Evolutionary conservation across 2,113 vertebrate genomes (phyloP), one percentile per base, ranked within the genome.

Genomic region (Physeter macrocephalus): DNA sequence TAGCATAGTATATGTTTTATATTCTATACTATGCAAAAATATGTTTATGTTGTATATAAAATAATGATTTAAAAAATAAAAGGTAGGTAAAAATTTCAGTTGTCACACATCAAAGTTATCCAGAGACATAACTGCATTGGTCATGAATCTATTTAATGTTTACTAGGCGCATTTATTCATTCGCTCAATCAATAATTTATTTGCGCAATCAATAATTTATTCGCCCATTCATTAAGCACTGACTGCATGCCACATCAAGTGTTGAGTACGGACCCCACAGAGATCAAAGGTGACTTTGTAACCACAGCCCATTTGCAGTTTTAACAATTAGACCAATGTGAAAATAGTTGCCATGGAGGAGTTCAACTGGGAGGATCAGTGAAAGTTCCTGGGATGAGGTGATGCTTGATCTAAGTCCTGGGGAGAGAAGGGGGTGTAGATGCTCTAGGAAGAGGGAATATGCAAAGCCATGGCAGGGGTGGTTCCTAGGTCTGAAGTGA

Each of bases 371-470:
- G 12, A 82, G 13, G 1, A 18, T 84, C 46, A 34, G 8, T 36
- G 14, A 59, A 77, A 15, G 3, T 41, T 46, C 46, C 14, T 41
- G 13, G 62, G 29, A 94, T 6, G 29, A 36, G 1, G 6, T 74
- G 6, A 75, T 20, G 11, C 88, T 77, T 86, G n/a, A 74, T 62
- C 57, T 82, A n/a, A 90, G 13, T 52, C 8, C 6, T 34, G 13
- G 27, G 18, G 64, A 46, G 6, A 31, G 15, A 25, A 82, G n/a
- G 6, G 3, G 6, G 1, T 34, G 1, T 2, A 25, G 15, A 2
- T 77, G 23, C 12, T 82, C 31, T 49, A 3, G 23, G 71, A 12
- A 34, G 10, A 64, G 46, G 27, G 29, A 77, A 52, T 1, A 0
- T 49, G 4, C 39, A 46, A 12, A 62, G 23, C 57, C 29, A 14